phyloP scores from a whole-genome alignment of 2,888 invertebrate genomes.

The Octodonta nipae region DNA sequence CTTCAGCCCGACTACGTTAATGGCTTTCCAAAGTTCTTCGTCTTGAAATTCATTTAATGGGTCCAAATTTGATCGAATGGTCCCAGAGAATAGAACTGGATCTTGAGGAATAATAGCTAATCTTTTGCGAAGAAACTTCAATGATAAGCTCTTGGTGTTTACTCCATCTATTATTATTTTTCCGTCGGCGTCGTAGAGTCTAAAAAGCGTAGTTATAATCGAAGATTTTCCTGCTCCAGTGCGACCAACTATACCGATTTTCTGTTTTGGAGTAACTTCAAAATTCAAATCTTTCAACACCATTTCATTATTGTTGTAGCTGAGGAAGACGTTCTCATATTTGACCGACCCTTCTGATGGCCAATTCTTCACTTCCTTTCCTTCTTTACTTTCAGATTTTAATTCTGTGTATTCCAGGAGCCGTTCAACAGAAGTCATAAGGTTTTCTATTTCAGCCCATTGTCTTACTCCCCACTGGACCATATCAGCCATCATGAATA shows the following conservation, averaged over 20 bases:
- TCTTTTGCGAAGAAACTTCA: slow-evolving; percentile 57
- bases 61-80: slow-evolving; percentile 34
- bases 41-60: slow-evolving; percentile 18
- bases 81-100: slow-evolving; percentile 65
- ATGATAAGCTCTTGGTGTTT: slow-evolving; percentile 52
- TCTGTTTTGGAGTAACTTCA: slow-evolving; percentile 50
- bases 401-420: slow-evolving; percentile 39
- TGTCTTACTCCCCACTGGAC: slow-evolving; percentile 57
- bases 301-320: slow-evolving; percentile 56
- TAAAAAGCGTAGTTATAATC: slow-evolving; percentile 61
- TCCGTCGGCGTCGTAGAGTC: slow-evolving; percentile 64
- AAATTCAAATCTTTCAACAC: slow-evolving; percentile 61
- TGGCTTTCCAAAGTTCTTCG: slow-evolving; percentile 18
- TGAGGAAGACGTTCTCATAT: slow-evolving; percentile 54
- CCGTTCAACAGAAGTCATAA: slow-evolving; percentile 83
- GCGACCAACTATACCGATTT: slow-evolving; percentile 68
- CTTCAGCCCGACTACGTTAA: slow-evolving; percentile 28
- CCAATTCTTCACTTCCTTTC: slow-evolving; percentile 51
- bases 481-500: slow-evolving; percentile 58
- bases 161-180: slow-evolving; percentile 65
- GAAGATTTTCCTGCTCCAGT: slow-evolving; percentile 76
- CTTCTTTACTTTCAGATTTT: slow-evolving; percentile 28
- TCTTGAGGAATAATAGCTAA: slow-evolving; percentile 77
- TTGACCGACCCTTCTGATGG: slow-evolving; percentile 53
- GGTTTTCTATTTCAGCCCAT: slow-evolving; percentile 68